These are phyloP conservation scores for Leptoclinus maculatus DNA, from an alignment of 2,797 vertebrate genomes.

Conservation along the genomic window DNA sequence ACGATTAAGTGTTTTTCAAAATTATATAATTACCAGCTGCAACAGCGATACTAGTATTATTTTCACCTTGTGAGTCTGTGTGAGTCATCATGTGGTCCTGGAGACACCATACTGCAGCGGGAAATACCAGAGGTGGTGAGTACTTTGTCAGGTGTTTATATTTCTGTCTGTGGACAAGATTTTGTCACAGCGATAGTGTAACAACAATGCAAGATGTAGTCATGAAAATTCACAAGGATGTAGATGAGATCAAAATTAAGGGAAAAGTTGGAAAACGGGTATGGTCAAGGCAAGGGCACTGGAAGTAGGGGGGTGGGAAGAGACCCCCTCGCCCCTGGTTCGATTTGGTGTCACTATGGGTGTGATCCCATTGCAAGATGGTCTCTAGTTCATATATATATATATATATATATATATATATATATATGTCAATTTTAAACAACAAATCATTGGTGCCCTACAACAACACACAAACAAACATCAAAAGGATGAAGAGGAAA, in stretches of 20 bases:
- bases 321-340: too few species aligned
- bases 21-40: neutral
- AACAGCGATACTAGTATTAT: neutral
- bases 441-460: neutral
- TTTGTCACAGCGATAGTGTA: neutral
- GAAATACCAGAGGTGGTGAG: neutral
- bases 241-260: neutral
- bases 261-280: too few species aligned
- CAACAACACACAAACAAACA: neutral
- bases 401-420: neutral
- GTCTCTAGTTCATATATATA: too few species aligned
- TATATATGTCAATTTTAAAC: neutral
- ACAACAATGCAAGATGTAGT: neutral
- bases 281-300: neutral
- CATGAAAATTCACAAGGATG: neutral
- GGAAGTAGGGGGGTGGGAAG: too few species aligned
- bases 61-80: neutral
- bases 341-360: too few species aligned
- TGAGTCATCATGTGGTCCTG: neutral
- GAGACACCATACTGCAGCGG: neutral
- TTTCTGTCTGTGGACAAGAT: neutral
- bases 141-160: too few species aligned
- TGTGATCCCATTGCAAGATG: too few species aligned
- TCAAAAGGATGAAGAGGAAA: neutral
- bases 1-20: too few species aligned